These are phyloP conservation scores for Tenthredo livida DNA, from an alignment of 2,888 invertebrate genomes.

Conservation along the genomic window DNA sequence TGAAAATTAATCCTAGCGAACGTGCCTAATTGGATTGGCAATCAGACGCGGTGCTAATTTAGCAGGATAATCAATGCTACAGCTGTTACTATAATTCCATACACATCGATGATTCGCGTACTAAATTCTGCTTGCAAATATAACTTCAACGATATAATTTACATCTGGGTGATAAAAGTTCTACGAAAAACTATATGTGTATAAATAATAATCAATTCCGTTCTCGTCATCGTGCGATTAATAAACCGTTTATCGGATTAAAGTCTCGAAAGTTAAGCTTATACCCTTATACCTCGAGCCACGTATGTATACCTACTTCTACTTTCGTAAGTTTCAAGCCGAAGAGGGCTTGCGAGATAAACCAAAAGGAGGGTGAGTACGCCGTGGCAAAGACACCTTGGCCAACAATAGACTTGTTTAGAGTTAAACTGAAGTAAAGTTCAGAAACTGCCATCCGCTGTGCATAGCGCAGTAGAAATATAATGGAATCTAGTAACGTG, in stretches of 20 bases:
- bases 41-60: background rate
- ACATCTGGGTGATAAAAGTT: background rate
- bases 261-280: background rate
- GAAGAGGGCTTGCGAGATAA: slow-evolving; percentile 15
- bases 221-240: background rate
- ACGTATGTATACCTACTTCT: background rate
- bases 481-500: slow-evolving; percentile 23
- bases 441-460: slow-evolving; percentile 31
- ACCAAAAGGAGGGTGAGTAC: background rate
- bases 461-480: slow-evolving; percentile 17
- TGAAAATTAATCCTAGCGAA: background rate
- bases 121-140: background rate
- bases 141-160: background rate
- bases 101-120: background rate
- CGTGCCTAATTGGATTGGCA: background rate
- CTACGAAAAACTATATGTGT: background rate
- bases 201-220: background rate
- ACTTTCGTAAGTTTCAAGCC: slow-evolving; percentile 15
- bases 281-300: background rate
- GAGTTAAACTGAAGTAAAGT: slow-evolving; percentile 34
- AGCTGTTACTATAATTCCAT: slow-evolving; percentile 10
- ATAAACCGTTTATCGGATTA: background rate
- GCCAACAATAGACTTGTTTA: slow-evolving; percentile 31
- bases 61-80: slow-evolving; percentile 5
- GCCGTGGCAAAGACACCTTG: slow-evolving; percentile 9